Evolutionary conservation across 1,140 invertebrate species (phyloP).

Genomic region (Heliconius eleuchia): DNA sequence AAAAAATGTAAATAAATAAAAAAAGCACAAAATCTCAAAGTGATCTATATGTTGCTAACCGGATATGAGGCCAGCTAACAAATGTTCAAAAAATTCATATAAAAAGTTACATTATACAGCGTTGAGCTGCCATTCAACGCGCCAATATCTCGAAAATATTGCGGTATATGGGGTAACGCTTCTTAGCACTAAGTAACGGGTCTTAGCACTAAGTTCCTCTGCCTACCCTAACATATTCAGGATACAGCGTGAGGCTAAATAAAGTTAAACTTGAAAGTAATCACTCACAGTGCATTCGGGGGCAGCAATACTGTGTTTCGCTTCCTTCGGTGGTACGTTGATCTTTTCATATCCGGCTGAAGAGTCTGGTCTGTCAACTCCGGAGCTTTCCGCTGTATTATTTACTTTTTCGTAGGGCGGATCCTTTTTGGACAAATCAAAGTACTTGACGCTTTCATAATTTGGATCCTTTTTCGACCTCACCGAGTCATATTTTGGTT

Average conservation of each 20-base stretch:
- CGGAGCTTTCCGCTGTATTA: constrained; percentile 54
- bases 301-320: constrained; percentile 73
- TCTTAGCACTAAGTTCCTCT: too few relatives aligned
- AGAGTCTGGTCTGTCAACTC: constrained; percentile 72
- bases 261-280: constrained; percentile 78
- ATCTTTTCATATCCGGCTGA: constrained; percentile 80
- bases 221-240: too few relatives aligned
- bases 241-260: neutral
- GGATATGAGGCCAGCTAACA: neutral
- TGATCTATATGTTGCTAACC: constrained; percentile 35
- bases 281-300: constrained; percentile 74
- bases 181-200: too few relatives aligned
- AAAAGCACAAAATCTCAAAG: constrained; percentile 67
- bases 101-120: neutral
- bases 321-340: constrained; percentile 60
- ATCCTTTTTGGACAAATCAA: constrained; percentile 76
- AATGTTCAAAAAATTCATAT: constrained; percentile 34
- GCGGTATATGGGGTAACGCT: too few relatives aligned
- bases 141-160: too few relatives aligned
- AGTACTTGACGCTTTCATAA: constrained; percentile 82
- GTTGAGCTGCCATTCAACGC: too few relatives aligned
- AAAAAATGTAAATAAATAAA: constrained; percentile 61
- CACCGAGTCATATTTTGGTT: constrained; percentile 76
- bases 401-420: constrained; percentile 81
- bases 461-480: constrained; percentile 79